Percentiles rank a stretch among this genome's conserved stretches.
These are phyloP conservation scores for Patiria miniata DNA, from an alignment of 35 echinoderm and acorn worm species.

Conservation along the genomic window DNA sequence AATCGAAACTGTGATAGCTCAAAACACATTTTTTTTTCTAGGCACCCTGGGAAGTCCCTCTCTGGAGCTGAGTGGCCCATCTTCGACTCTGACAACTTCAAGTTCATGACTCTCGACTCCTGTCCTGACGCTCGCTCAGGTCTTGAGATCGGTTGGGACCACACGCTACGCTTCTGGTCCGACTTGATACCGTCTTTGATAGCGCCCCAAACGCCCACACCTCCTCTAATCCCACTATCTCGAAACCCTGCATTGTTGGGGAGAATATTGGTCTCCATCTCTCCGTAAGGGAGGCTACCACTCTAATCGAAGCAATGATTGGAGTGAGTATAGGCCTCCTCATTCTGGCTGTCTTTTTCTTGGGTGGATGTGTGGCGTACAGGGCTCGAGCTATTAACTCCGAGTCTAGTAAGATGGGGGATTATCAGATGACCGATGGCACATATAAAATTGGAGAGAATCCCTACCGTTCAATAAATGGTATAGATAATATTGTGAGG, in stretches of 20 bases:
- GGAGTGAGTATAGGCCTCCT: background rate
- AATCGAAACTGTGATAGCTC: no score
- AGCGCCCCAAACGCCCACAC: background rate
- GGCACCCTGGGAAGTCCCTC: background rate
- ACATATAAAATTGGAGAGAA: no score
- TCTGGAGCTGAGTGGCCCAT: slow-evolving; percentile 12
- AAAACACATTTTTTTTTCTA: background rate
- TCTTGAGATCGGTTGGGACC: background rate
- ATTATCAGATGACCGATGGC: no score
- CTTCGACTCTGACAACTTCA: background rate
- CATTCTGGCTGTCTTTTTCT: background rate
- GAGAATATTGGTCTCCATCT: background rate
- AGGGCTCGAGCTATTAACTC: background rate
- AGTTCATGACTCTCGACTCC: background rate
- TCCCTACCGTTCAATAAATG: no score
- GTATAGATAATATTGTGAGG: no score
- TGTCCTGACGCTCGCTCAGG: slow-evolving; percentile 1
- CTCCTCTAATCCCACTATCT: background rate
- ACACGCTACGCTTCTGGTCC: slow-evolving; percentile 19
- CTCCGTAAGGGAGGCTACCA: background rate
- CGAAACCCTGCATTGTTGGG: background rate
- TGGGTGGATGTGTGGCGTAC: background rate
- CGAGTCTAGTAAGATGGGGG: background rate
- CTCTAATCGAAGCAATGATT: background rate
- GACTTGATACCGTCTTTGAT: background rate